Evolutionary conservation across 2,888 invertebrate species (phyloP).

Genomic region (Ochlodes sylvanus): DNA sequence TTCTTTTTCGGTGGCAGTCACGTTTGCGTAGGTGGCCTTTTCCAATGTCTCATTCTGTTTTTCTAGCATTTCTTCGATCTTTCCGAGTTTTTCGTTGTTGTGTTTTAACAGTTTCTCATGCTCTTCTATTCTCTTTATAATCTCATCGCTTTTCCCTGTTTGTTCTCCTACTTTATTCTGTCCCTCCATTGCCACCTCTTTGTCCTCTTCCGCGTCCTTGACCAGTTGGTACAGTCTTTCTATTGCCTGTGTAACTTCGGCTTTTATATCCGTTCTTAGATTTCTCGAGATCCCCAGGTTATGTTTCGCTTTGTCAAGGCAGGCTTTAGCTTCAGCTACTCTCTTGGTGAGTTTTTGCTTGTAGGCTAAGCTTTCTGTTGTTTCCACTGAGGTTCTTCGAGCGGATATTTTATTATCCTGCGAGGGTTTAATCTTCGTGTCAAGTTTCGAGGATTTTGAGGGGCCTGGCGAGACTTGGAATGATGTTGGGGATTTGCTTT

Average conservation of each 20-base stretch:
- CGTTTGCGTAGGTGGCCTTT: conserved; percentile 1
- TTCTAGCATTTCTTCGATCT: neutral
- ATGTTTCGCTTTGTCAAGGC: conserved; percentile 15
- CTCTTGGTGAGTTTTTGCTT: neutral
- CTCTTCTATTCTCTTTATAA: neutral
- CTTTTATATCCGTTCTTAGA: conserved; percentile 16
- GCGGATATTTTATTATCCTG: too few relatives aligned
- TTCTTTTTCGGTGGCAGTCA: neutral
- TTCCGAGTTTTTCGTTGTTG: neutral
- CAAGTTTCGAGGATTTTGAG: too few relatives aligned
- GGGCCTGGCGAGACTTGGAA: too few relatives aligned
- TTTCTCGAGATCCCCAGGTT: conserved; percentile 21
- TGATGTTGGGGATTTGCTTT: too few relatives aligned
- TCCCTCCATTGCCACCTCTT: too few relatives aligned
- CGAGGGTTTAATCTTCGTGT: too few relatives aligned
- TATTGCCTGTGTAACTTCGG: too few relatives aligned
- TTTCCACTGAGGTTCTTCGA: too few relatives aligned
- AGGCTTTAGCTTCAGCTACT: conserved; percentile 24
- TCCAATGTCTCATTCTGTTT: conserved; percentile 5
- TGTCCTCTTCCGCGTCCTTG: conserved; percentile 5
- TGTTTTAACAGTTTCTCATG: neutral
- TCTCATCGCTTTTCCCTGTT: too few relatives aligned
- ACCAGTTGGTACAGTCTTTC: conserved; percentile 23
- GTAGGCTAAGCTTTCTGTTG: neutral
- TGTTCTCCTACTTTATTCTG: neutral